Base-by-base conservation (phyloP, 2,888 invertebrate genomes). In the Congeria kusceri region DNA sequence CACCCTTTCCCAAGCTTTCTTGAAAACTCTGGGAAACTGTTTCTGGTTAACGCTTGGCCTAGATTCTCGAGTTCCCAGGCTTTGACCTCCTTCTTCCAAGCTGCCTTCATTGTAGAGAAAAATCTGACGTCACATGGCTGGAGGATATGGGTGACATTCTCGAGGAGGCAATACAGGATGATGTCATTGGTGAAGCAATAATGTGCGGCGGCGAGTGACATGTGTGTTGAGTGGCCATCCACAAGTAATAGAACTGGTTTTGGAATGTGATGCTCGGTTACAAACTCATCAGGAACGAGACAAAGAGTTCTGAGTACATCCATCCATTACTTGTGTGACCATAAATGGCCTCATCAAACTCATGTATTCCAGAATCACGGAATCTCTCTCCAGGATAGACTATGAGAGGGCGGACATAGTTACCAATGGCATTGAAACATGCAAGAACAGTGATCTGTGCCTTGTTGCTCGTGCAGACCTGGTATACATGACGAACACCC, bases 221-320 rank as follows among this genome's bases (percentile, higher is more conserved):
- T 67, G 29, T 67, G 69, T 0, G 77, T 78, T 3, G 72, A 69
- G 27, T 83, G 79, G 0, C 77, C 79, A 61, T 83, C 83, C 3
- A 83, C 79, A 64, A 67, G 71, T 23, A 76, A 44, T 13, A 72
- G n/a, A 18, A 77, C 1, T n/a, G 77, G 77, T 3, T 25, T n/a
- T 27, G 15, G 28, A 20, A 71, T 47, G 1, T 59, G 5, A 5
- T 25, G 27, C 0, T 39, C 25, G 9, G 57, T 44, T 0, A 66
- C 27, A 44, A 49, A 47, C 3, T 59, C 7, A 59, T 71, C 59
- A 76, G 57, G 46, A 69, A 76, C 0, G n/a, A 4, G 11, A 58
- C 23, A 61, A 74, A 70, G 1, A 75, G 46, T 25, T 77, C 74
- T 2, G 23, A 23, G n/a, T 77, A 59, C 81, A 82, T 68, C 77